Conservation (phyloP, 23 tunicate species). For the Pegea sp. region DNA sequence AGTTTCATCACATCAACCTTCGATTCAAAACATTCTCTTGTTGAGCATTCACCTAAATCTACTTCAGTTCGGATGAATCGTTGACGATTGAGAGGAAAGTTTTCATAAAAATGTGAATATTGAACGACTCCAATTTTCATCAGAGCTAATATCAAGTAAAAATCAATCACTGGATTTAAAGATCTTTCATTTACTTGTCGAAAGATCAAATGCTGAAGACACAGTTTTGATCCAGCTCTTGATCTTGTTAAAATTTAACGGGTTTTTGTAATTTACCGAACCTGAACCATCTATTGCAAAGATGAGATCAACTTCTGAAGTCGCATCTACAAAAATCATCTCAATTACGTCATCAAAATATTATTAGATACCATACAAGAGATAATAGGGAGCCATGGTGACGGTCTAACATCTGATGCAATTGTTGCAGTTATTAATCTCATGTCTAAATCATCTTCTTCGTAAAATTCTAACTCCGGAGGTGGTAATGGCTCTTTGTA, state of each 20-base stretch:
- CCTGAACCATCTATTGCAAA: slow-evolving; percentile 66
- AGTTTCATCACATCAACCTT: slow-evolving; percentile 4
- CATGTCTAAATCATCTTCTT: no score
- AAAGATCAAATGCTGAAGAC: slow-evolving; percentile 33
- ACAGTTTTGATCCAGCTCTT: slow-evolving; percentile 28
- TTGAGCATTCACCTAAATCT: slow-evolving; percentile 11
- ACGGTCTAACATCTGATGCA: no score
- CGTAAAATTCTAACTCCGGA: no score
- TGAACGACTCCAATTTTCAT: slow-evolving; percentile 45
- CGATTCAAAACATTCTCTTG: slow-evolving; percentile 7
- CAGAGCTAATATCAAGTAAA: no score
- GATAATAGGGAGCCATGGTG: no score
- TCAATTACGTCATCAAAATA: no score
- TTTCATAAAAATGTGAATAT: slow-evolving; percentile 53
- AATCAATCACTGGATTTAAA: no score
- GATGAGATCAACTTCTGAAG: slow-evolving; percentile 21
- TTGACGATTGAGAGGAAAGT: slow-evolving; percentile 9
- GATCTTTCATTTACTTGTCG: slow-evolving; percentile 12
- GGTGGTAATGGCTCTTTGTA: no score
- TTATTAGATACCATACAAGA: no score
- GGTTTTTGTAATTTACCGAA: slow-evolving; percentile 9
- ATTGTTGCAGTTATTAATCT: no score
- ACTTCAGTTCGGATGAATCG: slow-evolving; percentile 36
- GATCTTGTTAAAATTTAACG: slow-evolving; percentile 8
- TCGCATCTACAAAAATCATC: slow-evolving; percentile 10